Evolutionary conservation across 1,140 invertebrate species (phyloP), one percentile per base, ranked within the genome.

Genomic region (Danaus plexippus): DNA sequence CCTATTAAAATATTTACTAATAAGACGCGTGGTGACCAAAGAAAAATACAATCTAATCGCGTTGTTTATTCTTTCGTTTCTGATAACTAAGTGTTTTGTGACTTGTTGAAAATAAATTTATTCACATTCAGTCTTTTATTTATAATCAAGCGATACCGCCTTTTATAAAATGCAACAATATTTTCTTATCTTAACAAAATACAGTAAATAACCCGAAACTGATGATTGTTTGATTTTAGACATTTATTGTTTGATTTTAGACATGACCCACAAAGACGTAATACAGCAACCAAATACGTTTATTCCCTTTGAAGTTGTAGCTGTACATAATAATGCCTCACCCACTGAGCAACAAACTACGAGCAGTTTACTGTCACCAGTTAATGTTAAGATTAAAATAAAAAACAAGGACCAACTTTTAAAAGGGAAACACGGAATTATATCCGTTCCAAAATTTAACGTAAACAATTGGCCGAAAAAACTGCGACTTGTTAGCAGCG

Each of bases 61-160:
- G 71, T 78, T 58, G 74, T 84, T 11, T 84, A 77, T 71, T 71
- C 73, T 44, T 60, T 84, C 57, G 70, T 80, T 18, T 84, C 74
- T 69, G 60, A 77, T 63, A 70, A 62, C 59, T 80, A 6, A 32
- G 22, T 32, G 22, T 32, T 32, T 32, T 32, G 22, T 32, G 22
- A 32, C 22, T 32, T 32, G 7, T 32, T 32, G 1, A 32, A 32
- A 32, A 32, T 32, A 32, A 32, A 32, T 32, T 32, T 32, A 32
- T 32, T 32, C 22, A 32, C 22, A 32, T 32, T 32, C 7, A 32
- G 2, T 32, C 22, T 32, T 32, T 32, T 32, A 32, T 32, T 32
- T 32, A 32, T 32, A 64, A 49, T 66, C 22, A 32, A 32, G 1
- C 6, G 2, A 32, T 8, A 32, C 22, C 1, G 1, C 22, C 22